Percentiles rank a stretch among this genome's conserved stretches.
phyloP scores from a whole-genome alignment of 2,797 vertebrate species.

The Carapus acus region DNA sequence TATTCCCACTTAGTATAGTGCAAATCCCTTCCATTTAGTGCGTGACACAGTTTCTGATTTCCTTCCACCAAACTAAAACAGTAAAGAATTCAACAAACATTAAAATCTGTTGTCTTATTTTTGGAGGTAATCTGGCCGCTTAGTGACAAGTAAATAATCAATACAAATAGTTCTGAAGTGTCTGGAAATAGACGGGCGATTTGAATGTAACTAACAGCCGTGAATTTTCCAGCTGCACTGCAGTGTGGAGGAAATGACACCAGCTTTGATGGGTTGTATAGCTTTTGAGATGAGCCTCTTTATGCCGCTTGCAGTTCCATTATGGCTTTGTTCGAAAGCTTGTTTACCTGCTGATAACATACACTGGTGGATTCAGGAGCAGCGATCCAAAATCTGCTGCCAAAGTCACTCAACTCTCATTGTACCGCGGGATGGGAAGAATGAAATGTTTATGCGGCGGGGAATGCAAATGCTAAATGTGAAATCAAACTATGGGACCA shows the following conservation, averaged over 20 bases:
- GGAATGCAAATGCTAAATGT: conserved; percentile 80
- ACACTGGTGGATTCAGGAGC: conserved; percentile 83
- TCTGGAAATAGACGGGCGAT: conserved; percentile 73
- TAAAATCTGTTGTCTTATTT: conserved; percentile 72
- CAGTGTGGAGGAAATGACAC: conserved; percentile 78
- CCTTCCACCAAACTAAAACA: conserved; percentile 59
- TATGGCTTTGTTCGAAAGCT: conserved; percentile 84
- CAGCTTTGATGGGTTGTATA: conserved; percentile 79
- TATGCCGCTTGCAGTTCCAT: conserved; percentile 79
- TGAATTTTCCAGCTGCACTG: conserved; percentile 70
- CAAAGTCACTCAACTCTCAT: conserved; percentile 85
- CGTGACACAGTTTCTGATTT: conserved; percentile 70
- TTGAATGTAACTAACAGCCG: conserved; percentile 75
- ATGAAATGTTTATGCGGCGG: conserved; percentile 79
- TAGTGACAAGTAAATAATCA: conserved; percentile 75
- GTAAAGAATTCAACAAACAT: conserved; percentile 64
- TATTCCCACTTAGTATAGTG: conserved; percentile 71
- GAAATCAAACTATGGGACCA: conserved; percentile 82
- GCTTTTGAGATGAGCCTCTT: conserved; percentile 82
- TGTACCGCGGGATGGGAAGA: conserved; percentile 78
- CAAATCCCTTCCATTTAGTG: conserved; percentile 74
- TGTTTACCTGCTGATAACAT: conserved; percentile 90
- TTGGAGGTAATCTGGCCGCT: conserved; percentile 66
- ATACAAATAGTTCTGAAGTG: conserved; percentile 74
- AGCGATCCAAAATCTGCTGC: conserved; percentile 82